These are phyloP conservation scores for Apodemus agrarius DNA, from an alignment of 2,797 vertebrate species.

Conservation along the genomic window DNA sequence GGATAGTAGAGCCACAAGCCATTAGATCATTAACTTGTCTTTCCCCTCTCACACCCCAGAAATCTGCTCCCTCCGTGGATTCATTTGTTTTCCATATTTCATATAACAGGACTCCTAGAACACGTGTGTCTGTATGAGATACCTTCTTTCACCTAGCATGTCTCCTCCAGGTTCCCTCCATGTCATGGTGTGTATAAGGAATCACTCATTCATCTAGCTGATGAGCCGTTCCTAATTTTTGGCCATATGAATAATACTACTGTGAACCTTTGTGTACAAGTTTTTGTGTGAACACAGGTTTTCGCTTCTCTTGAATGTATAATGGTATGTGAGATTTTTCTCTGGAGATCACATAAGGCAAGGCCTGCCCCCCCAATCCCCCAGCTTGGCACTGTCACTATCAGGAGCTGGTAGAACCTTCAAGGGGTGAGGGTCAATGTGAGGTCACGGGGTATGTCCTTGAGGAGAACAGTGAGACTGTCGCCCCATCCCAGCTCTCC, in stretches of 20 bases:
- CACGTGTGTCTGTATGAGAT: not conserved
- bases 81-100: not conserved
- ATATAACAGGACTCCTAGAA: not conserved
- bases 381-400: not conserved
- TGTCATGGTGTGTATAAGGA: not conserved
- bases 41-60: not conserved
- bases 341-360: not conserved
- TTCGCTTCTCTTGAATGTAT: constrained; percentile 12
- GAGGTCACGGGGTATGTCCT: not conserved
- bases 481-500: not conserved
- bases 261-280: not conserved
- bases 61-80: not conserved
- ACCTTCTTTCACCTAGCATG: not conserved
- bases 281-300: not conserved
- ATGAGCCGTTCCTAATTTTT: not conserved
- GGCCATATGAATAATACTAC: not conserved
- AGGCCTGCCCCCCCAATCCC: not conserved
- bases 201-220: not conserved
- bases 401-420: not conserved
- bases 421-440: not conserved
- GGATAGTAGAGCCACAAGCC: not conserved
- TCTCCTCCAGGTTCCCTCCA: not conserved
- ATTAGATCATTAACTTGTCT: too few relatives aligned
- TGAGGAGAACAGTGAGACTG: not conserved
- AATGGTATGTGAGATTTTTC: not conserved